Evolutionary conservation across 2,113 vertebrate genomes (phyloP).

Genomic region (Speoplatyrhinus poulsoni): DNA sequence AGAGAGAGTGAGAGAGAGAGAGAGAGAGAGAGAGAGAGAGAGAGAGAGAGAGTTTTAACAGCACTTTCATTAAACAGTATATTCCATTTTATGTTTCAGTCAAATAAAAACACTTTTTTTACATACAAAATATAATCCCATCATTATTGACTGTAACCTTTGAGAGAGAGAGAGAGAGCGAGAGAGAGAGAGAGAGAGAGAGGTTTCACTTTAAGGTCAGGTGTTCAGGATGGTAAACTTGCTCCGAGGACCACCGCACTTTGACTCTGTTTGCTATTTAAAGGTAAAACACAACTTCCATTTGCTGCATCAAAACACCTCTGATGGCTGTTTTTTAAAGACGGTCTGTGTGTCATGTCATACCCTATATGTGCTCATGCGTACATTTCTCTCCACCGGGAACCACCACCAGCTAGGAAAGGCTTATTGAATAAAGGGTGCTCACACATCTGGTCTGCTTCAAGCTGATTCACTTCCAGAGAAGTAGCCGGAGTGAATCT

Average conservation of each 20-base stretch:
- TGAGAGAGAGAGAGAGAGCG: too few species aligned
- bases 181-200: too few species aligned
- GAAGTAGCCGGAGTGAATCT: background rate
- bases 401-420: constrained; percentile 37
- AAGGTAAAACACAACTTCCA: constrained; percentile 42
- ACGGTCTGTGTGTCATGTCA: constrained; percentile 47
- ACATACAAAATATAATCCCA: too few species aligned
- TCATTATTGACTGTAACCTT: too few species aligned
- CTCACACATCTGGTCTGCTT: constrained; percentile 48
- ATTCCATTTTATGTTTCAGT: too few species aligned
- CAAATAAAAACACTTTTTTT: too few species aligned
- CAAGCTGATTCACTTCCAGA: background rate
- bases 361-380: constrained; percentile 1
- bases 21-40: too few species aligned
- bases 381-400: constrained; percentile 45
- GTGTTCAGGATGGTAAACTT: background rate
- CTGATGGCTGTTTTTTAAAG: background rate
- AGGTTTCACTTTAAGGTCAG: background rate
- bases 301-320: constrained; percentile 11
- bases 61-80: too few species aligned
- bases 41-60: too few species aligned
- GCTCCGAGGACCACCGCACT: constrained; percentile 23
- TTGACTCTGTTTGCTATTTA: constrained; percentile 44
- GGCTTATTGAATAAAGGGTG: constrained; percentile 70
- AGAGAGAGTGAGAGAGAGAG: too few species aligned